Conservation (phyloP, 1,140 invertebrate species). For the Steinernema feltiae region DNA sequence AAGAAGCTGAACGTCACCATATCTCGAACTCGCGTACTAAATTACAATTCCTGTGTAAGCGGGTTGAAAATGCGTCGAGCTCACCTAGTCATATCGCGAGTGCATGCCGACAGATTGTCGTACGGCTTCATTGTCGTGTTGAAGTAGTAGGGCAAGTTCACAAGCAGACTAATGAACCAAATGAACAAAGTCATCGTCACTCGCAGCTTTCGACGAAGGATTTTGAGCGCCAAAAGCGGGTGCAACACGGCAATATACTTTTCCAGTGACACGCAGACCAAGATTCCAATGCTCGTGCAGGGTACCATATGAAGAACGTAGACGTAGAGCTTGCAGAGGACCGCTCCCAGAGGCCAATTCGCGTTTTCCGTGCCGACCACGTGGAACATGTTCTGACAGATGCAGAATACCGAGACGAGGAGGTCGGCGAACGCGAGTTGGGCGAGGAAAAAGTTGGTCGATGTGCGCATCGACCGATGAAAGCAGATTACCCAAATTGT, state of each 20-base stretch:
- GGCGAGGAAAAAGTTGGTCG: conserved; percentile 44
- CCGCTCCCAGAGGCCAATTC: conserved; percentile 42
- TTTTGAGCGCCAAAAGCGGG: conserved; percentile 50
- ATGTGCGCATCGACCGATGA: conserved; percentile 42
- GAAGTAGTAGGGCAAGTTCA: conserved; percentile 48
- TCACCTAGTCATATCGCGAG: conserved; percentile 28
- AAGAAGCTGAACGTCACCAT: conserved; percentile 46
- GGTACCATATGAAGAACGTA: conserved; percentile 51
- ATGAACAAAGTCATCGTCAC: conserved; percentile 38
- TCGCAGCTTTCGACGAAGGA: conserved; percentile 47
- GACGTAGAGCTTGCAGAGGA: conserved; percentile 52
- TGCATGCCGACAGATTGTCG: conserved; percentile 22
- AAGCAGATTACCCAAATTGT: conserved; percentile 37
- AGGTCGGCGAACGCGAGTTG: conserved; percentile 51
- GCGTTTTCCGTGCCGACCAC: conserved; percentile 46
- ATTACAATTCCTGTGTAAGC: conserved; percentile 16
- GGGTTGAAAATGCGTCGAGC: not conserved
- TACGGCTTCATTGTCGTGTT: conserved; percentile 35
- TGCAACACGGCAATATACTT: conserved; percentile 54
- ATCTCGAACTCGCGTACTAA: conserved; percentile 19
- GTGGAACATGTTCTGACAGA: conserved; percentile 56
- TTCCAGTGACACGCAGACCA: conserved; percentile 55
- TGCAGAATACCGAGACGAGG: conserved; percentile 50
- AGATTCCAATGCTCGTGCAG: conserved; percentile 54
- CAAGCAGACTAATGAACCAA: conserved; percentile 39